These are phyloP conservation scores for Gymnodraco acuticeps DNA, from an alignment of 2,797 vertebrate genomes.

Conservation along the genomic window DNA sequence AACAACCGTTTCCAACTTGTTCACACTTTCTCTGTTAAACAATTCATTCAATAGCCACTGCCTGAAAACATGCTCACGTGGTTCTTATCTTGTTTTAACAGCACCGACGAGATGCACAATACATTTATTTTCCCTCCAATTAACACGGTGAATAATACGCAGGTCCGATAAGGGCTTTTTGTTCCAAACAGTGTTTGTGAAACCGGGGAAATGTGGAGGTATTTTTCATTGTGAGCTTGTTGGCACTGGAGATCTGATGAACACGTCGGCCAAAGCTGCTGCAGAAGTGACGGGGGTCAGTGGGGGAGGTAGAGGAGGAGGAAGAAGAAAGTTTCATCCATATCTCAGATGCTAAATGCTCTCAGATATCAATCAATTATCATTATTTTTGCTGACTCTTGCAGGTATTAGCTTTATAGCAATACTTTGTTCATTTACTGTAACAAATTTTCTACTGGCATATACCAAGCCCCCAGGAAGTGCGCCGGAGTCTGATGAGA, in stretches of 20 bases:
- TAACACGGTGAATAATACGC: constrained; percentile 84
- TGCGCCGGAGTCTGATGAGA: no score
- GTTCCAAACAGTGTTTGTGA: constrained; percentile 81
- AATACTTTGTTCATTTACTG: not conserved
- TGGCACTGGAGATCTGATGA: constrained; percentile 73
- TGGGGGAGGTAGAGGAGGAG: not conserved
- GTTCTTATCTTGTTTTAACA: constrained; percentile 90
- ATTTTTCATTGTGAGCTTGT: constrained; percentile 84
- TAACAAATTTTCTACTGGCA: not conserved
- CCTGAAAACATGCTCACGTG: constrained; percentile 64
- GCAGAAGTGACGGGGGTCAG: constrained; percentile 69
- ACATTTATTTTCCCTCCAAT: constrained; percentile 84
- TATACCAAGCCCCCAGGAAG: no score
- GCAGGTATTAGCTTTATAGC: not conserved
- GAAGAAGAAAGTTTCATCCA: not conserved
- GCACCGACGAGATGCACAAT: constrained; percentile 80
- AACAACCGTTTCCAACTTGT: constrained; percentile 66
- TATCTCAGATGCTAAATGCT: constrained; percentile 9
- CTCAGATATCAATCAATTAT: not conserved
- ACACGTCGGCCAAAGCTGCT: constrained; percentile 65
- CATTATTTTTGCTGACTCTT: not conserved
- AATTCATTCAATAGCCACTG: constrained; percentile 70
- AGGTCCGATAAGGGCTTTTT: constrained; percentile 86
- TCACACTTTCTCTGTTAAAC: constrained; percentile 77
- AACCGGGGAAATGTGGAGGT: constrained; percentile 82